phyloP scores from a whole-genome alignment of 2,888 invertebrate species.

The Arrhopalites spinosus region DNA sequence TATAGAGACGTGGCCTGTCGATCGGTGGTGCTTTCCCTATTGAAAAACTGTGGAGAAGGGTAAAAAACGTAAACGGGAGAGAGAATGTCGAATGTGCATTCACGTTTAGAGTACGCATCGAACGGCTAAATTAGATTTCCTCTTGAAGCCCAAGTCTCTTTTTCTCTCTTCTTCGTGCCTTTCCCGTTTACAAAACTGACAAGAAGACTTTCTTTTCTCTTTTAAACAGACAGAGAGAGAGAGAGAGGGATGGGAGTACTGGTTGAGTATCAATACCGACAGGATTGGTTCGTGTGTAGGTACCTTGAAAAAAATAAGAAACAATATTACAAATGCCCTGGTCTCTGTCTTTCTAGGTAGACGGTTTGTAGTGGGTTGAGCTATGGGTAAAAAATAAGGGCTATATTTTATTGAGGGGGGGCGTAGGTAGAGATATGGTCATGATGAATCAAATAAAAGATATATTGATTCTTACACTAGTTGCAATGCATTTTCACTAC shows the following conservation, averaged over 20 bases:
- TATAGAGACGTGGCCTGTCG: neutral
- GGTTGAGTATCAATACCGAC: neutral
- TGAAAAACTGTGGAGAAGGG: conserved; percentile 21
- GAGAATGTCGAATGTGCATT: neutral
- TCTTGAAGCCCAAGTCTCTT: conserved; percentile 36
- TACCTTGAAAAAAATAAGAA: neutral
- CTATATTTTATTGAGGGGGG: neutral
- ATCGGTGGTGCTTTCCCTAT: conserved; percentile 6
- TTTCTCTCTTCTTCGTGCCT: conserved; percentile 3
- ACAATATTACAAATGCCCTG: neutral
- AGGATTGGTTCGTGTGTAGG: neutral
- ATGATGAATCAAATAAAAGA: neutral
- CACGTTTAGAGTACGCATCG: conserved; percentile 20
- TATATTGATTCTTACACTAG: neutral
- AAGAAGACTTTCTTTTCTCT: conserved; percentile 7
- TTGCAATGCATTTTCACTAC: neutral
- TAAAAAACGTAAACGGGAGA: neutral
- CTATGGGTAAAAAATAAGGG: neutral
- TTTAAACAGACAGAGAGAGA: neutral
- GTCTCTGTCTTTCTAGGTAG: neutral
- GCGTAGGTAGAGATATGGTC: neutral
- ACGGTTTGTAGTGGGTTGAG: neutral
- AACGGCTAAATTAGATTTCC: conserved; percentile 44
- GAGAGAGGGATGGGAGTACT: no score
- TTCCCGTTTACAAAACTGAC: conserved; percentile 14